These are phyloP conservation scores for Fabriciana adippe DNA, from an alignment of 2,888 invertebrate genomes.

Conservation along the genomic window DNA sequence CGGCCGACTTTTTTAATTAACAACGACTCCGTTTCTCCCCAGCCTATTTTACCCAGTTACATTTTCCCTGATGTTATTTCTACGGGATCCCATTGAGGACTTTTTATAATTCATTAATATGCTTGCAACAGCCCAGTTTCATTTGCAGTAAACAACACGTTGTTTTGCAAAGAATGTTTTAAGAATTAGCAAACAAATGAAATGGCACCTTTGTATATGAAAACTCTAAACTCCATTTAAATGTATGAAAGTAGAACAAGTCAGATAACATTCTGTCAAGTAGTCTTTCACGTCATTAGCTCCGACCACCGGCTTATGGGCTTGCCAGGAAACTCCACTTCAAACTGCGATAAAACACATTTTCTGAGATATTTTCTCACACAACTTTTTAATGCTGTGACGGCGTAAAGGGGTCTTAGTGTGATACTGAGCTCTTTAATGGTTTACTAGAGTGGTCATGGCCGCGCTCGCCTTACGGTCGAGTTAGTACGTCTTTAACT, in stretches of 20 bases:
- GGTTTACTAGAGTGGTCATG: slow-evolving; percentile 55
- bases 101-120: slow-evolving; percentile 33
- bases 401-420: slow-evolving; percentile 60
- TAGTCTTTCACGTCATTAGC: slow-evolving; percentile 61
- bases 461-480: slow-evolving; percentile 21
- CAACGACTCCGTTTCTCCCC: slow-evolving; percentile 43
- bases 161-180: slow-evolving; percentile 17
- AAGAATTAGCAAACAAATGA: slow-evolving; percentile 10
- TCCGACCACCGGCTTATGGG: slow-evolving; percentile 64
- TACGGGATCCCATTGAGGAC: slow-evolving; percentile 28
- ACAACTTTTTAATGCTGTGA: slow-evolving; percentile 74
- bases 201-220: neutral
- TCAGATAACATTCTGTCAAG: slow-evolving; percentile 29
- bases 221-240: slow-evolving; percentile 23
- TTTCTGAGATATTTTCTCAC: slow-evolving; percentile 62
- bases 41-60: slow-evolving; percentile 34
- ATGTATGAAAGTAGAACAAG: slow-evolving; percentile 30
- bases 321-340: slow-evolving; percentile 58
- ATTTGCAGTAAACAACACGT: slow-evolving; percentile 27
- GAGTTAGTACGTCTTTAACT: slow-evolving; percentile 25
- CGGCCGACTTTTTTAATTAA: slow-evolving; percentile 53
- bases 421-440: slow-evolving; percentile 65
- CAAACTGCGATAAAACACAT: slow-evolving; percentile 74
- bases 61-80: slow-evolving; percentile 37
- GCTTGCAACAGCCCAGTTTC: slow-evolving; percentile 26